phyloP scores from a whole-genome alignment of 2,797 vertebrate genomes.

The Craterocephalus amniculus region DNA sequence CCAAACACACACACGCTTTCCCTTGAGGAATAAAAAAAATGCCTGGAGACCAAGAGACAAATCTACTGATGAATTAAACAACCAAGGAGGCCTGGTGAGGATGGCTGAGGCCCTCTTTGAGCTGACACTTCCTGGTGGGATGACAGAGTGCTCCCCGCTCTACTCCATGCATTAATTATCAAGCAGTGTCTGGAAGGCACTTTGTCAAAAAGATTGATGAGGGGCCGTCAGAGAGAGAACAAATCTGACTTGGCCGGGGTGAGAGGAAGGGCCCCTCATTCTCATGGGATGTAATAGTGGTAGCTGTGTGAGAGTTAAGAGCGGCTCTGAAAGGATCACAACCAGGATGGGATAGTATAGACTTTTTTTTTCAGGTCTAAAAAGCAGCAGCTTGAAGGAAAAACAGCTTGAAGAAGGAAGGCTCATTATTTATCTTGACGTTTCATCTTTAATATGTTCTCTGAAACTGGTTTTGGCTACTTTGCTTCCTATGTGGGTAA shows the following conservation, averaged over 20 bases:
- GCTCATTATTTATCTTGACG: neutral
- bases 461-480: neutral
- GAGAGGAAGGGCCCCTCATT: conserved; percentile 63
- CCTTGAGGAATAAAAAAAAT: conserved; percentile 41
- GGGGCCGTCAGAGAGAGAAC: conserved; percentile 67
- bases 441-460: neutral
- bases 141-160: conserved; percentile 76
- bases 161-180: conserved; percentile 81
- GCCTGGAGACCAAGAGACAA: conserved; percentile 45
- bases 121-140: conserved; percentile 70
- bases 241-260: conserved; percentile 72
- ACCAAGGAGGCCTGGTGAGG: conserved; percentile 48
- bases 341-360: conserved; percentile 28
- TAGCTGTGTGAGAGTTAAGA: conserved; percentile 8
- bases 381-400: neutral
- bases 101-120: conserved; percentile 54
- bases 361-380: neutral
- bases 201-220: conserved; percentile 84
- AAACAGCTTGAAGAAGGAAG: neutral
- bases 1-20: conserved; percentile 25
- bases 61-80: conserved; percentile 70
- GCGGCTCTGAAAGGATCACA: conserved; percentile 26
- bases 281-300: conserved; percentile 53
- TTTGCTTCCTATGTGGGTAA: neutral
- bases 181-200: conserved; percentile 74